Evolutionary conservation across 2,113 vertebrate species (phyloP), one percentile per base, ranked within the genome.

Genomic region (Hyaena hyaena): DNA sequence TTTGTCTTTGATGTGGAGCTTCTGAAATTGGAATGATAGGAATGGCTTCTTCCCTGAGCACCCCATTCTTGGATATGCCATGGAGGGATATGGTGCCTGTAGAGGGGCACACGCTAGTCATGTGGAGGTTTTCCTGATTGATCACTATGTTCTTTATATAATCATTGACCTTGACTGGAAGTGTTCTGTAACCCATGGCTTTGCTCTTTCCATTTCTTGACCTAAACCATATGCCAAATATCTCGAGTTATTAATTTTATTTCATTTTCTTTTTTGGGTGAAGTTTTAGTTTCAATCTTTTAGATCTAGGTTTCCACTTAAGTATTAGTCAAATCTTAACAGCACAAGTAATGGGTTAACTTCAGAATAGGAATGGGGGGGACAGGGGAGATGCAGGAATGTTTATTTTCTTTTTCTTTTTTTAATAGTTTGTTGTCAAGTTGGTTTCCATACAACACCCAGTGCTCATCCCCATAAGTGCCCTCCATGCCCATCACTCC

Each of bases 1-100:
- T 58, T 58, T 58, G 98, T 99, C 96, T 99, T 99, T 66, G 99
- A 99, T 0, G 99, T 99, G 97, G 99, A 99, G 98, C 99, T 99
- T 97, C 98, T 99, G 95, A 99, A 99, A 98, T 97, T 99, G 98
- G 99, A 99, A 98, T 99, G 99, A 99, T 97, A 98, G 97, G 95
- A 85, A 77, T 63, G 84, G 48, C 96, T 43, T 96, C 85, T 68
- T 90, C 94, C 95, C 98, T 98, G 94, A 94, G 96, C 95, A 97
- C 98, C 98, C 97, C 92, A 93, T 95, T 96, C 97, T 98, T 35
- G 98, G 99, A 99, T 99, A 99, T 98, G 98, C 98, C 99, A 98
- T 97, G 98, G 98, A 98, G 98, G 98, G 98, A 98, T 96, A 98
- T 98, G 98, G 98, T 97, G 95, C 97, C 98, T 98, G 98, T 98